Conservation (phyloP, 37 sponge, comb jelly and placozoan genomes). For the Tethya wilhelma region DNA sequence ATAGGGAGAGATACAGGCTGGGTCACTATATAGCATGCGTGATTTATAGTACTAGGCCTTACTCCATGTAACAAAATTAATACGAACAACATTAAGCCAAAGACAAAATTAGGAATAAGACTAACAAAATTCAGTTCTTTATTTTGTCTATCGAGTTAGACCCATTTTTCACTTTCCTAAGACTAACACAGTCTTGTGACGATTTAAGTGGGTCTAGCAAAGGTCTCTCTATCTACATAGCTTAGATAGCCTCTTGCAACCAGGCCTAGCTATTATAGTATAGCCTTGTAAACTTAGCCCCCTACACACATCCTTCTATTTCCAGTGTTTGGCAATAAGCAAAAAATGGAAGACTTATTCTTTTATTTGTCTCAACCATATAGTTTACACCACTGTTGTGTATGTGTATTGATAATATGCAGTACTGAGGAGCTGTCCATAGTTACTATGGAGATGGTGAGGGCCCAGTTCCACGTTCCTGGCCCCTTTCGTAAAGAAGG, state of each 20-base stretch:
- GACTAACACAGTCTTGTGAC: too few species aligned
- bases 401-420: too few species aligned
- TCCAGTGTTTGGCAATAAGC: too few species aligned
- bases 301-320: not conserved
- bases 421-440: conserved; percentile 11
- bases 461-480: conserved; percentile 50
- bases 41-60: not conserved
- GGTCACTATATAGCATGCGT: not conserved
- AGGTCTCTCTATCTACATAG: too few species aligned
- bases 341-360: too few species aligned
- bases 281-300: not conserved
- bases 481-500: too few species aligned
- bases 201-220: too few species aligned
- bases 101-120: not conserved
- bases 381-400: too few species aligned
- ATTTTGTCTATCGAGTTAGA: too few species aligned
- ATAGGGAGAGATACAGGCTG: not conserved
- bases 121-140: not conserved
- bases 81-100: not conserved
- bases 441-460: conserved; percentile 54
- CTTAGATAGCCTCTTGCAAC: too few species aligned
- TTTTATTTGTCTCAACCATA: not conserved
- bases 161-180: too few species aligned
- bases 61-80: not conserved
- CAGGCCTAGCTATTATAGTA: not conserved